Evolutionary conservation across 2,797 vertebrate species (phyloP), one percentile per base, ranked within the genome.

Genomic region (Lithobates pipiens): DNA sequence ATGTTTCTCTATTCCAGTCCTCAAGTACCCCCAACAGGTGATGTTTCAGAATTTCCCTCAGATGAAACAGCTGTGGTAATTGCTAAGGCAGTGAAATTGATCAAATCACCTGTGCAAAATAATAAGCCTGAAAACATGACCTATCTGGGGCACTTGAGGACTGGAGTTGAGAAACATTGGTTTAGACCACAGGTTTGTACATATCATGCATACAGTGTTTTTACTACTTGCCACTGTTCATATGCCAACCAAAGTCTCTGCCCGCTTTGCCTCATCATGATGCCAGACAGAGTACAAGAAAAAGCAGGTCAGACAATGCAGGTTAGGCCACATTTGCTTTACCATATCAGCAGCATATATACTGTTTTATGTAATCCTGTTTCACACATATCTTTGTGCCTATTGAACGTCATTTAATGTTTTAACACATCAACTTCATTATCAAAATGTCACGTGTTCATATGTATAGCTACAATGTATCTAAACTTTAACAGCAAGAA

Each of bases 321-420:
- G 39, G 9, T 39, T 39, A 39, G 50, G 18, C 50, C 15, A 57
- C 15, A 57, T 57, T 57, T 18, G 1, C 15, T 57, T 39, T 18
- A 57, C 21, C 21, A 23, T 9, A 23, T 8, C 54, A 23, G 11
- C 27, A 4, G 61, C n/a, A 65, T n/a, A 65, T 65, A 65, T 70
- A 15, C 15, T 82, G 70, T 82, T 74, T 72, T 34, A 34, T 82
- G 71, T 67, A 75, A 25, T 67, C 21, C 54, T 75, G 70, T 82
- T 29, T 15, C 46, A 81, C 80, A 81, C 27, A 42, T 34, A 73
- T 81, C 72, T 61, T 70, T 81, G 32, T 63, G 68, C 68, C 54
- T 72, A 57, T 74, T n/a, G 23, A 61, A 23, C 50, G 10, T 36
- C 80, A 75, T 82, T 63, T 65, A 75, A 15, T 82, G 80, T 75